Evolutionary conservation across 2,113 vertebrate genomes (phyloP).

Genomic region (Brevimyrus niger): DNA sequence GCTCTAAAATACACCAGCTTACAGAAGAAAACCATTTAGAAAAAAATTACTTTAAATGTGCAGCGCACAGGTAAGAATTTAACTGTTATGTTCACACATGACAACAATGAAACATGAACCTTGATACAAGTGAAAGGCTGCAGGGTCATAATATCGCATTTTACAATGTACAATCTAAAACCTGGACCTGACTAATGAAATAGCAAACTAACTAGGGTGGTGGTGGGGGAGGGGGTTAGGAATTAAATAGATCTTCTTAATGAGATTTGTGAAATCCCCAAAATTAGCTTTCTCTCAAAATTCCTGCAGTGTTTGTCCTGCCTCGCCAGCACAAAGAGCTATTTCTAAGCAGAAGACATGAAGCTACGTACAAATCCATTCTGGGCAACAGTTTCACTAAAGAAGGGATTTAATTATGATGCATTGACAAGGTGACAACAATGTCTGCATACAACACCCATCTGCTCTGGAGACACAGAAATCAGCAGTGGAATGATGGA

Average conservation of each 20-base stretch:
- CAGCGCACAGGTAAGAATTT: neutral
- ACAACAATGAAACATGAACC: neutral
- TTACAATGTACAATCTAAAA: neutral
- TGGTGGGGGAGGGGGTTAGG: neutral
- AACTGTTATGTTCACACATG: neutral
- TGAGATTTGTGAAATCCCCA: neutral
- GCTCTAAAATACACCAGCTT: neutral
- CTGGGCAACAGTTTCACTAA: neutral
- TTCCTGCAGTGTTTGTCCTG: neutral
- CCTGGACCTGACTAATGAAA: neutral
- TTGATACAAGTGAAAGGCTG: neutral
- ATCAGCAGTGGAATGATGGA: neutral
- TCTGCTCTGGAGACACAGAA: neutral
- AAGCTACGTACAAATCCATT: neutral
- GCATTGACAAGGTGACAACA: neutral
- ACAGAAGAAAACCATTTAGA: neutral
- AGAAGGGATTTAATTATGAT: neutral
- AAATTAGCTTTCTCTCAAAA: neutral
- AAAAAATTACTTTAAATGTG: neutral
- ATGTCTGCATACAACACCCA: neutral
- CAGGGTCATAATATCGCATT: neutral
- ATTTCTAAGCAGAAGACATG: neutral
- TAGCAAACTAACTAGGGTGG: neutral
- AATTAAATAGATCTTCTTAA: neutral
- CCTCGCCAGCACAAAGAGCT: neutral